phyloP scores from a whole-genome alignment of 1,140 invertebrate species.

The Carposina sasakii region DNA sequence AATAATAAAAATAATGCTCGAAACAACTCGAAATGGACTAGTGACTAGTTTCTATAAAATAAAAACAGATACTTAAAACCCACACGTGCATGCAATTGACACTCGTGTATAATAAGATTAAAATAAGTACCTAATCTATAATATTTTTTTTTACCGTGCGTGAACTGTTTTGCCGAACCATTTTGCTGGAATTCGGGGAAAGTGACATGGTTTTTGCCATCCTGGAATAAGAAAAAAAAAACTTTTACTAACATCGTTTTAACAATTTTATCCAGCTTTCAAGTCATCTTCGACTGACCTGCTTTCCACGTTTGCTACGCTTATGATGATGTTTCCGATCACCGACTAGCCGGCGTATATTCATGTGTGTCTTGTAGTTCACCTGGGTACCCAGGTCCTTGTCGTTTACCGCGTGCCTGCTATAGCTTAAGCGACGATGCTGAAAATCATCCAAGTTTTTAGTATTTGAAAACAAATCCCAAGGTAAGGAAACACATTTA shows the following conservation, averaged over 20 bases:
- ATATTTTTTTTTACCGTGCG: constrained; percentile 84
- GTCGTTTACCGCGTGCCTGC: constrained; percentile 91
- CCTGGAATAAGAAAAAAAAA: constrained; percentile 68
- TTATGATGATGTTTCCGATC: constrained; percentile 88
- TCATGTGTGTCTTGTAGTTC: constrained; percentile 93
- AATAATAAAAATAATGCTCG: constrained; percentile 27
- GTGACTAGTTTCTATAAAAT: too few species aligned
- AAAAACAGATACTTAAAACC: constrained; percentile 44
- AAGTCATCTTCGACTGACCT: constrained; percentile 68
- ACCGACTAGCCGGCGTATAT: constrained; percentile 88
- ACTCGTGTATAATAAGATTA: constrained; percentile 66
- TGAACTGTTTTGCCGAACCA: constrained; percentile 87
- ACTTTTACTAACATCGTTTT: not conserved
- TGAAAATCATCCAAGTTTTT: constrained; percentile 51
- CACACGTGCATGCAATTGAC: constrained; percentile 70
- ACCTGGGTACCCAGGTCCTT: constrained; percentile 89
- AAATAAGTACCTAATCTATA: constrained; percentile 74
- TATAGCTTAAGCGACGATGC: constrained; percentile 92
- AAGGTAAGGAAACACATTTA: too few species aligned
- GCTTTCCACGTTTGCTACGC: constrained; percentile 83
- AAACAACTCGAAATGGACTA: constrained; percentile 15
- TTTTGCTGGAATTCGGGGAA: constrained; percentile 91
- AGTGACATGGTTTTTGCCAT: constrained; percentile 89
- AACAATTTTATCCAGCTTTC: not conserved
- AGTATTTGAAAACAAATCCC: too few species aligned